Percentiles rank a stretch among this genome's conserved stretches.
Conservation (phyloP, 2,113 vertebrate species). For the Pontoporia blainvillei region DNA sequence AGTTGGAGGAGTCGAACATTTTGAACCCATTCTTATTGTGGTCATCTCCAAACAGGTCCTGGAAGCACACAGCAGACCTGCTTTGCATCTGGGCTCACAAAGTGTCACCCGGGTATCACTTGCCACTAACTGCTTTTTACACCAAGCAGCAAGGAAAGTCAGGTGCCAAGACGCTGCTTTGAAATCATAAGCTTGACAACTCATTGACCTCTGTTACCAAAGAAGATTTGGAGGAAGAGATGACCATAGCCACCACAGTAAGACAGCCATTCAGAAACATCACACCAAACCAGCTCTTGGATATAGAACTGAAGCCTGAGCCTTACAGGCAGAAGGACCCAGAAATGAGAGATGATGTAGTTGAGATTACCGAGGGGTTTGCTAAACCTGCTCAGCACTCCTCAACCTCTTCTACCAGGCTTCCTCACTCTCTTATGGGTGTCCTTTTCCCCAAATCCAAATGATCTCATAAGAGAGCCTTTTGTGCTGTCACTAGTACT, state of each 20-base stretch:
- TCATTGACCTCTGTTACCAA: background rate
- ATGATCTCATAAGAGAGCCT: background rate
- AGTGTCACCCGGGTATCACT: accelerated
- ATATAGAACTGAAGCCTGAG: background rate
- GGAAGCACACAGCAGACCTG: conserved; percentile 18
- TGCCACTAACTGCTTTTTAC: accelerated
- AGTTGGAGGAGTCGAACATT: conserved; percentile 93
- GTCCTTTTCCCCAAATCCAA: background rate
- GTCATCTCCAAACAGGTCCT: conserved; percentile 87
- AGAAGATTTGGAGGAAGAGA: background rate
- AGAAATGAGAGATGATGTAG: background rate
- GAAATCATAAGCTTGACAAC: background rate
- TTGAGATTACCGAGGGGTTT: background rate
- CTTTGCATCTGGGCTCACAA: background rate
- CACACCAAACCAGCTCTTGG: background rate
- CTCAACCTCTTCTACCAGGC: background rate
- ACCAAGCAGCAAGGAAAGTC: background rate
- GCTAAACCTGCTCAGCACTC: background rate
- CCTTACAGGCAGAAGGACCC: background rate
- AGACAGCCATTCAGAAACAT: background rate
- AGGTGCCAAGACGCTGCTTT: background rate
- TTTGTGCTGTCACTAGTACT: background rate
- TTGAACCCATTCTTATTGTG: conserved; percentile 81
- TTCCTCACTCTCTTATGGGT: background rate
- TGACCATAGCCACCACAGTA: background rate